Evolutionary conservation across 1,140 invertebrate genomes (phyloP).

Genomic region (Lysiphlebus fabarum): DNA sequence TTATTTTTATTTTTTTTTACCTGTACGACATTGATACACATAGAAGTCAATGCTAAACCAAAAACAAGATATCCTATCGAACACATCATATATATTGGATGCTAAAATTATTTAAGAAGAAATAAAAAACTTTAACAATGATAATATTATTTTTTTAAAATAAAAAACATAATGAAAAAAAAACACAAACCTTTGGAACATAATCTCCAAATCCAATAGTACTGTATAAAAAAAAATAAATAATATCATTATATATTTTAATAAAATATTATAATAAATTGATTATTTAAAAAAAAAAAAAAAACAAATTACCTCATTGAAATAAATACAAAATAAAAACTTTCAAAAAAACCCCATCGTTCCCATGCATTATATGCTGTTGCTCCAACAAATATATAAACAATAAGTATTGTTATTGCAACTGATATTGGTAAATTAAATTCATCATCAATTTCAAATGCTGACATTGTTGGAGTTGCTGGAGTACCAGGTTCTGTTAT

Average conservation of each 20-base stretch:
- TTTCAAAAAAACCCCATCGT: slow-evolving; percentile 79
- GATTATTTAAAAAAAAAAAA: too few species aligned
- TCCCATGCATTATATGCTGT: slow-evolving; percentile 76
- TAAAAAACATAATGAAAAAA: too few species aligned
- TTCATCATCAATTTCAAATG: slow-evolving; percentile 80
- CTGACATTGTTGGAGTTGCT: slow-evolving; percentile 69
- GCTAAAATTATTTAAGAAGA: slow-evolving; percentile 46
- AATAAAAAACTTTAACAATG: too few species aligned
- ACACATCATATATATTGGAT: slow-evolving; percentile 88
- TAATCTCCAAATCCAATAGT: slow-evolving; percentile 91
- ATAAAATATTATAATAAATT: too few species aligned
- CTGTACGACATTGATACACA: slow-evolving; percentile 96
- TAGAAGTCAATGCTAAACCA: slow-evolving; percentile 89
- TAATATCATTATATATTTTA: too few species aligned
- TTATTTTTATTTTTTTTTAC: slow-evolving; percentile 57
- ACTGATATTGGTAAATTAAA: slow-evolving; percentile 89
- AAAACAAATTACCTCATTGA: slow-evolving; percentile 78
- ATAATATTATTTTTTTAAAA: too few species aligned
- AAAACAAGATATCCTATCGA: slow-evolving; percentile 92
- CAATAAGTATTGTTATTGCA: slow-evolving; percentile 74
- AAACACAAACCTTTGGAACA: slow-evolving; percentile 65
- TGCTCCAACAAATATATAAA: slow-evolving; percentile 84
- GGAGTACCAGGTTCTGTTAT: slow-evolving; percentile 55
- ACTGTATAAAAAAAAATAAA: slow-evolving; percentile 34
- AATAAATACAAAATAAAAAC: slow-evolving; percentile 93